Conservation (phyloP, 2,113 vertebrate species). For the Hiodon tergisus region DNA sequence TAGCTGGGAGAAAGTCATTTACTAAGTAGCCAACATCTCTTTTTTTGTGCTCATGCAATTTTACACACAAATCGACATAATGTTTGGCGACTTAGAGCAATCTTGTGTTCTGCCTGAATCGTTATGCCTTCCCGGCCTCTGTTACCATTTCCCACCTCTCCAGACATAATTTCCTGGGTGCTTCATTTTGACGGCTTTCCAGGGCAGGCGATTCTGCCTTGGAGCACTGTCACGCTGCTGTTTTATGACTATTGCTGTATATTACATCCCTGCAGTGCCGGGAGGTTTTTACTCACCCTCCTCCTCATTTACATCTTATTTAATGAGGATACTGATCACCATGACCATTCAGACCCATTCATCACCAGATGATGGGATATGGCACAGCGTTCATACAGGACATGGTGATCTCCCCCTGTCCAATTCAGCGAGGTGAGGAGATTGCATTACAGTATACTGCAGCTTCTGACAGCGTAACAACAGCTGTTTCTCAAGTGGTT, state of each 20-base stretch:
- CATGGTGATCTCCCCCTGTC: conserved; percentile 10
- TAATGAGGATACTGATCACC: conserved; percentile 51
- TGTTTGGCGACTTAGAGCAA: conserved; percentile 38
- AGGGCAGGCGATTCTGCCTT: conserved; percentile 31
- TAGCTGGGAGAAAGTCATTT: no score
- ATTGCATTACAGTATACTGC: conserved; percentile 28
- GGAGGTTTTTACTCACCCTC: conserved; percentile 34
- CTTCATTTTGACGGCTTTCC: conserved; percentile 43
- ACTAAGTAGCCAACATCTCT: no score
- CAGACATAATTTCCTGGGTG: conserved; percentile 41
- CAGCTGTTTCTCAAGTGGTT: background rate
- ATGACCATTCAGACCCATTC: conserved; percentile 45
- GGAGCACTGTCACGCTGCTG: conserved; percentile 40
- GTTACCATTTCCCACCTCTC: conserved; percentile 33
- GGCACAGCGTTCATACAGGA: no score
- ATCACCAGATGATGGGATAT: conserved; percentile 26
- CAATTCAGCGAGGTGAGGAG: conserved; percentile 19
- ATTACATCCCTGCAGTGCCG: conserved; percentile 43
- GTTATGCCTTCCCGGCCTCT: conserved; percentile 19
- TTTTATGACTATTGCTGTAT: conserved; percentile 42
- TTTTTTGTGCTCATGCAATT: no score
- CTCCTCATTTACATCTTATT: conserved; percentile 49
- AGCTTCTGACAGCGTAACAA: background rate
- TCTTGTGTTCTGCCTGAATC: conserved; percentile 27
- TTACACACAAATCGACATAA: conserved; percentile 20